Conservation (phyloP, 2,888 invertebrate species). For the Chymomyza caudatula region DNA sequence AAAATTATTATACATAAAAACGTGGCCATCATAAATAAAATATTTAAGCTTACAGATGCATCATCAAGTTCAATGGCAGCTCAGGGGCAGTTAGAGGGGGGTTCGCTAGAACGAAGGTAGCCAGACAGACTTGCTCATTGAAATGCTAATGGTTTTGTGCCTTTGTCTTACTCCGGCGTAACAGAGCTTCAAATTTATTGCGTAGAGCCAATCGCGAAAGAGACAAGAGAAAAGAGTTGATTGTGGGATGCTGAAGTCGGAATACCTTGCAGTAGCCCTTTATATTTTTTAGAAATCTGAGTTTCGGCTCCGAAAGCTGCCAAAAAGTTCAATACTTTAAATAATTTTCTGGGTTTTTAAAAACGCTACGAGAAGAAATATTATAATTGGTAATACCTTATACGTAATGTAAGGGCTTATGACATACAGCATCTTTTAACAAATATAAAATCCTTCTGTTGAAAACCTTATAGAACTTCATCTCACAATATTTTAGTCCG, state of each 20-base stretch:
- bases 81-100: not conserved
- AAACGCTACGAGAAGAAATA: no score
- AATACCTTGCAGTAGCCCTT: not conserved
- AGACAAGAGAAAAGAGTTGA: not conserved
- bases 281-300: not conserved
- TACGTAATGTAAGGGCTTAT: no score
- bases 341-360: no score
- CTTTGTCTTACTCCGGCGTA: not conserved
- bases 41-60: constrained; percentile 7
- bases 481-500: no score
- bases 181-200: not conserved
- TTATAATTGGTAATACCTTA: no score
- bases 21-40: constrained; percentile 32
- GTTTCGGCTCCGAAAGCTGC: no score
- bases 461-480: no score
- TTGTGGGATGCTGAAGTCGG: not conserved
- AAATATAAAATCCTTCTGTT: no score
- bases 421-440: no score
- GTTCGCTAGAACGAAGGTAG: not conserved
- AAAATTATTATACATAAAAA: constrained; percentile 9
- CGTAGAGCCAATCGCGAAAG: not conserved
- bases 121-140: not conserved
- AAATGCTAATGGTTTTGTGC: not conserved
- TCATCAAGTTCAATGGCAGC: not conserved
- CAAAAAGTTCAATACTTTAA: no score